These are phyloP conservation scores for Mamestra configurata DNA, from an alignment of 1,140 invertebrate species.

Conservation along the genomic window DNA sequence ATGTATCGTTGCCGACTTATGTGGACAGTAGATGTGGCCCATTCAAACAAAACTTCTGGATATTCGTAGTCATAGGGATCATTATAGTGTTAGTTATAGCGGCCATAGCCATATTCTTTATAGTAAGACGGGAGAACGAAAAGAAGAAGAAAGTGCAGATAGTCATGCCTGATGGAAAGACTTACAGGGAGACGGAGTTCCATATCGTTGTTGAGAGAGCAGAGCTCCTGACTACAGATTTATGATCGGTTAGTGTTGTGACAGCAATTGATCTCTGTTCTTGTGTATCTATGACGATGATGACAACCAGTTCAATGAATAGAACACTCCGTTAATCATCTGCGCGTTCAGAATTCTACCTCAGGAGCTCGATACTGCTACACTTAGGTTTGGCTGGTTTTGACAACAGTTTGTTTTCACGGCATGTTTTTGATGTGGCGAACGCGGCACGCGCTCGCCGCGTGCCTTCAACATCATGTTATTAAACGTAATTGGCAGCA, in stretches of 20 bases:
- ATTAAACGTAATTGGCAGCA: slow-evolving; percentile 1
- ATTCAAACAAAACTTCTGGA: slow-evolving; percentile 84
- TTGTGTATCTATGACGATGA: slow-evolving; percentile 13
- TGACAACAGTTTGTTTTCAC: background rate
- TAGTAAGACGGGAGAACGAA: slow-evolving; percentile 76
- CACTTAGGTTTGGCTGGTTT: background rate
- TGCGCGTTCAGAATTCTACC: slow-evolving; percentile 36
- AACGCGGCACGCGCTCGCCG: background rate
- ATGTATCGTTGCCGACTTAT: slow-evolving; percentile 76
- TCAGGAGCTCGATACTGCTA: slow-evolving; percentile 28
- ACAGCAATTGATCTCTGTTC: slow-evolving; percentile 51
- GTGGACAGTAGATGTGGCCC: slow-evolving; percentile 76
- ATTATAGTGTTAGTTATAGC: slow-evolving; percentile 78
- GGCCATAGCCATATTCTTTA: slow-evolving; percentile 75
- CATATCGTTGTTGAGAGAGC: slow-evolving; percentile 94
- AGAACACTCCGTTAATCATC: slow-evolving; percentile 23
- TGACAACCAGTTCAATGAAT: slow-evolving; percentile 35
- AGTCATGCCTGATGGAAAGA: slow-evolving; percentile 93
- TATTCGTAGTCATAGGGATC: slow-evolving; percentile 79
- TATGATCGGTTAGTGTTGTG: slow-evolving; percentile 84
- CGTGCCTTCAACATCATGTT: background rate
- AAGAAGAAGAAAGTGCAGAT: slow-evolving; percentile 89
- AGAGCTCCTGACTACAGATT: slow-evolving; percentile 93
- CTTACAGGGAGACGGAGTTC: slow-evolving; percentile 94
- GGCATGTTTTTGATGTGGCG: slow-evolving; percentile 14